Conservation (phyloP, 30 jellyfish, hydroid and myxozoan species). For the Hydractinia echinata region DNA sequence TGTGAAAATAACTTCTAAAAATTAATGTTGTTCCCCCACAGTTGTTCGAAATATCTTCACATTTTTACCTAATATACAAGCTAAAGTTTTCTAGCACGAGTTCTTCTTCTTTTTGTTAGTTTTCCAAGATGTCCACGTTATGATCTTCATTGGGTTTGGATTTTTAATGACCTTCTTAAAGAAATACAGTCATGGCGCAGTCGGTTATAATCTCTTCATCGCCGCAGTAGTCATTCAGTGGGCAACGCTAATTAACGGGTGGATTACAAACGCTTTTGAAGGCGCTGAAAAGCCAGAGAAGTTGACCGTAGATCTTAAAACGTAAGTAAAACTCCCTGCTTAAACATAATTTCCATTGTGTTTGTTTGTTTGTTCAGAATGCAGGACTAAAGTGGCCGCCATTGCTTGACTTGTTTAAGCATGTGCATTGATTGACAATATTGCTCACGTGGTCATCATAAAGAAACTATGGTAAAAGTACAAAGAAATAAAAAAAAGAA, state of each 20-base stretch:
- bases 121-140: conserved; percentile 96
- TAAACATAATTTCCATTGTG: no score
- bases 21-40: no score
- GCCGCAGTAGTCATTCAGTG: conserved; percentile 86
- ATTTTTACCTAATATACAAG: not conserved
- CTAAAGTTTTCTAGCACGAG: not conserved
- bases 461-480: no score
- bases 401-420: no score
- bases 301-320: not conserved
- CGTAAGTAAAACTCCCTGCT: not conserved
- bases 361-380: no score
- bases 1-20: no score
- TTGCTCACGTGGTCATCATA: no score
- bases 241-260: conserved; percentile 78
- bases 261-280: conserved; percentile 46
- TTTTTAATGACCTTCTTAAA: conserved; percentile 77
- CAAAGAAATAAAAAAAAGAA: no score
- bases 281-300: not conserved
- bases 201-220: conserved; percentile 70
- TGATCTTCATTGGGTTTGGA: conserved; percentile 96
- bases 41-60: not conserved
- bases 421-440: no score
- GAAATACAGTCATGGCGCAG: conserved; percentile 79
- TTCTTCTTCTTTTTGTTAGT: conserved; percentile 33
- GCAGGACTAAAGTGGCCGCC: no score